Base-by-base conservation (phyloP, 2,888 invertebrate genomes). In the Andricus curvator region DNA sequence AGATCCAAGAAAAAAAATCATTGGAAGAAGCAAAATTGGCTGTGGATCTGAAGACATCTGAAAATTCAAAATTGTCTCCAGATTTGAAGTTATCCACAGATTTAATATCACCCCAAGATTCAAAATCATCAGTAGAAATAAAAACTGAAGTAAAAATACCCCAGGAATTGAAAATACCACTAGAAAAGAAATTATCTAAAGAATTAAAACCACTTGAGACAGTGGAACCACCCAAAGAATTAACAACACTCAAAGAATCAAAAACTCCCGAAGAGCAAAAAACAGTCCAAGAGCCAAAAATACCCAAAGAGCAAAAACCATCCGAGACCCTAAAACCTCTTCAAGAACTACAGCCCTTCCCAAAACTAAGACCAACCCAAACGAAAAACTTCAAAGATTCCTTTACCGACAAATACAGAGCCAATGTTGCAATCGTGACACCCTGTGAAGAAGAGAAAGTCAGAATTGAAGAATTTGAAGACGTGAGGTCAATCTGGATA, bases 381-480 rank as follows among this genome's bases (percentile, higher is more conserved):
- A 25, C 48, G 44, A 64, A 60, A 60, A 25, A 51, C 29, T 37
- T 66, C 20, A 25, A 77, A 56, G 70, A 68, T 76, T 41, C 74
- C 33, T n/a, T 56, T 13, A 29, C 64, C 2, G 82, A 83, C 33
- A 83, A 85, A 74, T 82, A 82, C 25, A 84, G 82, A 20, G 80
- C 82, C 22, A 81, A 86, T 82, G 86, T 84, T 8, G 85, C 81
- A 17, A 33, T 86, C 8, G 85, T 79, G 29, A 81, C 68, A 5
- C 70, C 82, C 2, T 68, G 70, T 66, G 85, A 83, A 33, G 82
- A 83, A 37, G 82, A 85, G 37, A 68, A 78, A 48, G 37, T 74
- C 11, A 74, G 51, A 67, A 83, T 88, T 51, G 90, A 91, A 77
- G 89, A 90, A 81, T 89, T 86, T 5, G 90, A 92, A 76, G 90